Evolutionary conservation across 2,888 invertebrate species (phyloP).

Genomic region (Rhodophaea formosa): DNA sequence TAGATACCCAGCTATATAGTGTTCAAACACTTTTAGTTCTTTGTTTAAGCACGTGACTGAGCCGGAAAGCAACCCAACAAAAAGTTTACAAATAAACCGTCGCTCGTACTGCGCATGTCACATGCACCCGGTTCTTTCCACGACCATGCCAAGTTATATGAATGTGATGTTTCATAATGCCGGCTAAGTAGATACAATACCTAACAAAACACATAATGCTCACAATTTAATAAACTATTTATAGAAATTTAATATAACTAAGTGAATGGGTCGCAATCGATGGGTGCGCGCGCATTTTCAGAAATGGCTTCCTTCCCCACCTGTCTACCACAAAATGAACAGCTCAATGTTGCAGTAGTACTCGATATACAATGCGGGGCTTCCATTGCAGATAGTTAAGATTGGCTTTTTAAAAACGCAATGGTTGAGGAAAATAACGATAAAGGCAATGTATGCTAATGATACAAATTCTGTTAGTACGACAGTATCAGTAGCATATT

Average conservation of each 20-base stretch:
- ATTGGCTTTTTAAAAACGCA: neutral
- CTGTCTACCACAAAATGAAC: slow-evolving; percentile 2
- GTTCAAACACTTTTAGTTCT: neutral
- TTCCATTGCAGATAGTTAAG: neutral
- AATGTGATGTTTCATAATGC: slow-evolving; percentile 30
- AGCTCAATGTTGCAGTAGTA: neutral
- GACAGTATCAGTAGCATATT: slow-evolving; percentile 8
- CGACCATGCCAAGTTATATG: neutral
- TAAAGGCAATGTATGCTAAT: neutral
- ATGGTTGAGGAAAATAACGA: neutral
- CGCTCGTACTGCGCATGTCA: slow-evolving; percentile 19
- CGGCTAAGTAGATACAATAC: slow-evolving; percentile 31
- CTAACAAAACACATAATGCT: slow-evolving; percentile 45
- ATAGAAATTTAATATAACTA: slow-evolving; percentile 52
- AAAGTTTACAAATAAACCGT: slow-evolving; percentile 14
- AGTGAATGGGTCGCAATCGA: slow-evolving; percentile 60
- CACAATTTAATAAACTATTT: slow-evolving; percentile 63
- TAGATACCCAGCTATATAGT: too few relatives aligned
- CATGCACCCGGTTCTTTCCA: neutral
- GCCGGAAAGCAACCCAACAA: slow-evolving; percentile 8
- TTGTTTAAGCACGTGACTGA: slow-evolving; percentile 1
- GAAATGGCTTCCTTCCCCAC: slow-evolving; percentile 53
- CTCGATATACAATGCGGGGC: slow-evolving; percentile 34
- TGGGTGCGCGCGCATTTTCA: slow-evolving; percentile 68
- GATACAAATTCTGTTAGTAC: neutral